Percentiles rank a stretch among this genome's conserved stretches.
Conservation (phyloP, 2,888 invertebrate species). For the Carterocephalus palaemon region DNA sequence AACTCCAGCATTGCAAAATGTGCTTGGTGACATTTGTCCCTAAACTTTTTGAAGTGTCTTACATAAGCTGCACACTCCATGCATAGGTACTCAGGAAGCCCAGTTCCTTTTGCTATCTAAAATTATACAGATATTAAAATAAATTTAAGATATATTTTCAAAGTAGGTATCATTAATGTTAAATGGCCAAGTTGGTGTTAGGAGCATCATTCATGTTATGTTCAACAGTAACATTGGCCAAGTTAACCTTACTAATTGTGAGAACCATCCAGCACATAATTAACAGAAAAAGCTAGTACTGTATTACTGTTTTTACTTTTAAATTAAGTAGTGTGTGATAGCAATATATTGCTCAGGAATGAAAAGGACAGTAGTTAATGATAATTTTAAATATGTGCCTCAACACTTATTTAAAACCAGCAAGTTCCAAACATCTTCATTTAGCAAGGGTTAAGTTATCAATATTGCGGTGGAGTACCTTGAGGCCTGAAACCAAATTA, state of each 20-base stretch:
- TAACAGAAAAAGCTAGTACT: background rate
- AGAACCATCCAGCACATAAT: background rate
- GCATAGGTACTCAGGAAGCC: conserved; percentile 62
- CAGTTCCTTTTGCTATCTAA: conserved; percentile 51
- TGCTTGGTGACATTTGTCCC: conserved; percentile 61
- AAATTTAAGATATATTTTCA: background rate
- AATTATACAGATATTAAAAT: conserved; percentile 8
- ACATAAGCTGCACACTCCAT: conserved; percentile 54
- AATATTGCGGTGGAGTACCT: conserved; percentile 42
- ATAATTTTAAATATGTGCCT: background rate
- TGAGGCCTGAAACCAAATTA: conserved; percentile 56
- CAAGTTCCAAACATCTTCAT: no score
- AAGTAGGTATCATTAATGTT: background rate
- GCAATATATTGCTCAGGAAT: background rate
- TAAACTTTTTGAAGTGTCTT: conserved; percentile 51
- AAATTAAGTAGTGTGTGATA: background rate
- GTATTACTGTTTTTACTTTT: background rate
- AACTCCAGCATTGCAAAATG: conserved; percentile 57
- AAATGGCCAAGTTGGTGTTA: no score
- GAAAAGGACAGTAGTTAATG: conserved; percentile 21
- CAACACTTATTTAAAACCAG: no score
- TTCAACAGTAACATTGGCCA: background rate
- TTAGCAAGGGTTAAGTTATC: conserved; percentile 21
- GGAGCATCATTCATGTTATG: no score
- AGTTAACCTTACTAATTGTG: background rate